These are phyloP conservation scores for Dromiciops gliroides DNA, from an alignment of 2,113 vertebrate genomes.

Conservation along the genomic window DNA sequence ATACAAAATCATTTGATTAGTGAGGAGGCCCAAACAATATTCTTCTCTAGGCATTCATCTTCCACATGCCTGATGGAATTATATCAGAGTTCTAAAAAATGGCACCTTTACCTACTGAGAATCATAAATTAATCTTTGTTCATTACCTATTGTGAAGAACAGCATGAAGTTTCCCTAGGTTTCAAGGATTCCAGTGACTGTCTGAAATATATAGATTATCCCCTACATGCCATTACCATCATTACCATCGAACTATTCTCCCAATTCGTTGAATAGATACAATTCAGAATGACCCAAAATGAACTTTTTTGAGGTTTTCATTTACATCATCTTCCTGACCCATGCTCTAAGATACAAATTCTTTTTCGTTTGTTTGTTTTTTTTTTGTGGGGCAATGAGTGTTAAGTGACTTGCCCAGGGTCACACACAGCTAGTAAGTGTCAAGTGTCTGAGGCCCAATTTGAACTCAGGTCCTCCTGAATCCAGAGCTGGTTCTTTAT, in stretches of 20 bases:
- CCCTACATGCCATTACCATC: neutral
- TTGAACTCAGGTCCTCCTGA: too few relatives aligned
- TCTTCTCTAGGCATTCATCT: neutral
- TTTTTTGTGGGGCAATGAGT: too few relatives aligned
- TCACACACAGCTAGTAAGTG: too few relatives aligned
- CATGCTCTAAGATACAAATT: neutral
- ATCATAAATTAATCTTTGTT: neutral
- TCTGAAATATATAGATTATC: neutral
- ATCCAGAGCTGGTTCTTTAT: too few relatives aligned
- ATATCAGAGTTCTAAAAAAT: neutral
- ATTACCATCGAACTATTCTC: neutral
- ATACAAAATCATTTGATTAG: neutral
- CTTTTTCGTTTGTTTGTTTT: too few relatives aligned
- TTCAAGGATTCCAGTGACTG: neutral
- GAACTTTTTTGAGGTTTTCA: neutral
- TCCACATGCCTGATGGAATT: neutral
- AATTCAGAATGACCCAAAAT: neutral
- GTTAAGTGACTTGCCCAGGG: too few relatives aligned
- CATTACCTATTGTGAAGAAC: neutral
- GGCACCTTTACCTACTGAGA: neutral
- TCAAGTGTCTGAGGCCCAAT: too few relatives aligned
- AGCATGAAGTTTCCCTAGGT: neutral
- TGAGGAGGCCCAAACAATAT: neutral
- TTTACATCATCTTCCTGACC: neutral
- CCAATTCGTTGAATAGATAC: neutral